phyloP scores from a whole-genome alignment of 1,140 invertebrate genomes.

The Oreohelix idahoensis region DNA sequence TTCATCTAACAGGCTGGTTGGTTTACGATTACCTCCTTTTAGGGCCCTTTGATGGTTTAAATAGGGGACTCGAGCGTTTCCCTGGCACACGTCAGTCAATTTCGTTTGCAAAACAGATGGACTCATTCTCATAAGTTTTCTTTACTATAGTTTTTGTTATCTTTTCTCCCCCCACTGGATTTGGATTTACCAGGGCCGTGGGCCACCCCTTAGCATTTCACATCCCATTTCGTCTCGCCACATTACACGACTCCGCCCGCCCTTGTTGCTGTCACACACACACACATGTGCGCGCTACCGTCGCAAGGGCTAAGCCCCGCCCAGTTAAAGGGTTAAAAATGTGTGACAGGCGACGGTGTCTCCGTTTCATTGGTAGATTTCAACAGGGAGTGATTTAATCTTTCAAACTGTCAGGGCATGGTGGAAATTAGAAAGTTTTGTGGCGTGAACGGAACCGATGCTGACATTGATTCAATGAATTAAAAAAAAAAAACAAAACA shows the following conservation, averaged over 20 bases:
- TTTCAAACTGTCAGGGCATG: not conserved
- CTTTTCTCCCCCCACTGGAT: not conserved
- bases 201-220: not conserved
- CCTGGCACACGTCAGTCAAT: conserved; percentile 4
- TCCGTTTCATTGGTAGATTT: not conserved
- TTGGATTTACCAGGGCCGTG: not conserved
- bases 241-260: not conserved
- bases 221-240: not conserved
- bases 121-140: conserved; percentile 24
- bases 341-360: not conserved
- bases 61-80: not conserved
- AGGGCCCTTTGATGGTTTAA: not conserved
- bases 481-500: too few species aligned
- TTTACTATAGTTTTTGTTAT: not conserved
- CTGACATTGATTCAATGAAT: not conserved
- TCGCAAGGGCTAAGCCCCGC: not conserved
- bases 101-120: conserved; percentile 24
- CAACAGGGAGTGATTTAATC: not conserved
- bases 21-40: not conserved
- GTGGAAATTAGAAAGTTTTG: not conserved
- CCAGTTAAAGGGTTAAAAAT: too few species aligned
- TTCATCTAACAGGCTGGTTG: too few species aligned
- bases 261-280: not conserved
- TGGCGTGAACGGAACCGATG: not conserved
- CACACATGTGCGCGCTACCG: not conserved